Evolutionary conservation across 2,888 invertebrate genomes (phyloP), one percentile per base, ranked within the genome.

Genomic region (Acrobasis suavella): DNA sequence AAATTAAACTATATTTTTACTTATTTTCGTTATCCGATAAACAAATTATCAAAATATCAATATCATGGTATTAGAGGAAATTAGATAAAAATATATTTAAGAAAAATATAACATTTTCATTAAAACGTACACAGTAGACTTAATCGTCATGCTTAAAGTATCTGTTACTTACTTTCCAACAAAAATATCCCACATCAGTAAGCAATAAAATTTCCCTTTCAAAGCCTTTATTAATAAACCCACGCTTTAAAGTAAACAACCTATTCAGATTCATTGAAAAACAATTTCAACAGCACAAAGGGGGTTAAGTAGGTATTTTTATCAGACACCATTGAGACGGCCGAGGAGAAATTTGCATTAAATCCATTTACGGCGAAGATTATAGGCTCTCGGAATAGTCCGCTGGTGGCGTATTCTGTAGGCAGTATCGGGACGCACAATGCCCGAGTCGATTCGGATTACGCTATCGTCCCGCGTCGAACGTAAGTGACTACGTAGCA

Each of bases 291-390:
- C 75, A 71, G 67, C 75, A 83, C 78, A 83, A 83, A 82, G 78
- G 76, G 76, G 77, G 74, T 77, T 77, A 77, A 81, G 77, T 77
- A 74, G 75, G 69, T 74, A 78, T 82, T 85, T 84, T 85, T 85
- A 85, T 85, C 81, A 78, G 80, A 77, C 77, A 71, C 72, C 77
- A 82, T 85, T 82, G 77, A 81, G 80, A 80, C 79, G 79, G 77
- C 75, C 73, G 75, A 73, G 78, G 76, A 76, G 73, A 81, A 77
- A 88, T 88, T 87, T 88, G 86, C 88, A 88, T 88, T 85, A 86
- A 87, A 86, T 85, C 87, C 85, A 85, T 87, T 88, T 87, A 86
- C 82, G 81, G 80, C 72, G 77, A 81, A 84, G 83, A 86, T 87
- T 86, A 87, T 83, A 83, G 85, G 77, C 77, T 77, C 75, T 72